Conservation (phyloP, 2,113 vertebrate species). For the Antechinus stuartii region DNA sequence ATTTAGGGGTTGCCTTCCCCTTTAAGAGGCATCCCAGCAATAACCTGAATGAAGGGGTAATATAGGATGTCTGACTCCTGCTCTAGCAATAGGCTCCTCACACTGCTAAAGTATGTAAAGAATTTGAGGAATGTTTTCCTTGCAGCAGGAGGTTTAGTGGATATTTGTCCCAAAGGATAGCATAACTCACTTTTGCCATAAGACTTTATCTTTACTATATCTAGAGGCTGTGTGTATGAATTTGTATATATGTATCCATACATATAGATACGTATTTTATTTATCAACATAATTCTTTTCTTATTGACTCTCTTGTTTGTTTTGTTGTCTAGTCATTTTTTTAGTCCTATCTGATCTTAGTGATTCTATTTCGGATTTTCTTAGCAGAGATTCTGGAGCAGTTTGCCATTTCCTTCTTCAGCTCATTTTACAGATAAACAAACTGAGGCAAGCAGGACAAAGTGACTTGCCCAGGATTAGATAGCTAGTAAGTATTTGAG, state of each 20-base stretch:
- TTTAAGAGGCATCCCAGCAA: not conserved
- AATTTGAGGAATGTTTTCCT: conserved; percentile 2
- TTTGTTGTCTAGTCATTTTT: not conserved
- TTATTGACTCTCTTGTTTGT: not conserved
- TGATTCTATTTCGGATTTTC: not conserved
- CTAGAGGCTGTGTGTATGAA: not conserved
- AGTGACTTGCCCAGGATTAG: not conserved
- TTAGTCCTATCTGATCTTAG: not conserved
- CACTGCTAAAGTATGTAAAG: not conserved
- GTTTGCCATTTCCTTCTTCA: not conserved
- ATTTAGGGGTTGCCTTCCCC: not conserved
- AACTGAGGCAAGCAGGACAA: not conserved
- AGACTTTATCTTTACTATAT: not conserved
- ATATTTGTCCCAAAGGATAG: not conserved
- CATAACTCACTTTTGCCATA: not conserved
- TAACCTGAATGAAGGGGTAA: not conserved
- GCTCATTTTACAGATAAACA: not conserved
- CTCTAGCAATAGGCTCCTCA: not conserved
- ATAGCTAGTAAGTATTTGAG: not conserved
- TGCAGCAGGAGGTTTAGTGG: not conserved
- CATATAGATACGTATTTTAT: not conserved
- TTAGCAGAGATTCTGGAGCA: not conserved
- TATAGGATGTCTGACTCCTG: not conserved
- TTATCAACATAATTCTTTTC: not conserved
- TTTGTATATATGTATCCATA: not conserved